Conservation (phyloP, 2,113 vertebrate genomes). For the Eudorcas thomsonii region DNA sequence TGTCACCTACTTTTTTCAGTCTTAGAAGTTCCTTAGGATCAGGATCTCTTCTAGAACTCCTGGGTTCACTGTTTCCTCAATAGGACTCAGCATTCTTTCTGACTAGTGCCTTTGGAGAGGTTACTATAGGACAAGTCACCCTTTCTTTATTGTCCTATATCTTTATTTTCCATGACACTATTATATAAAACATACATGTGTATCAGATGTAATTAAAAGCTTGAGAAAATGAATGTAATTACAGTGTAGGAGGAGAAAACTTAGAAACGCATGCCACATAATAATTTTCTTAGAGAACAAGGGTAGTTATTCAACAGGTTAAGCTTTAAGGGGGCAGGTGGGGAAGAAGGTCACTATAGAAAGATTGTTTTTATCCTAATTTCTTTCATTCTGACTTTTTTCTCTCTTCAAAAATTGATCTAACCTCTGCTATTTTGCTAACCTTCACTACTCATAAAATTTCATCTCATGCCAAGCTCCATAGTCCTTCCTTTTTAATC, state of each 20-base stretch:
- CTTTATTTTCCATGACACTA: neutral
- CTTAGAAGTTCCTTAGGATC: neutral
- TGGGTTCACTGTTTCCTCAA: neutral
- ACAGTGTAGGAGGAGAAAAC: neutral
- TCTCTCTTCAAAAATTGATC: neutral
- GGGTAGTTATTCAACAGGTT: neutral
- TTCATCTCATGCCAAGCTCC: neutral
- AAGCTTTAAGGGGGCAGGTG: neutral
- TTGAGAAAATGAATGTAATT: constrained; percentile 9
- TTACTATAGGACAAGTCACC: neutral
- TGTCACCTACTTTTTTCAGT: neutral
- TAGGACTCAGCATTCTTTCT: neutral
- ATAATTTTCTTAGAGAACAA: constrained; percentile 7
- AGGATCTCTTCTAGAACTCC: neutral
- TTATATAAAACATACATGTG: neutral
- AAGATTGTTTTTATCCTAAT: neutral
- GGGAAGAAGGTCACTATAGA: neutral
- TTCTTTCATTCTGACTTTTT: neutral
- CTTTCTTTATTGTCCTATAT: neutral
- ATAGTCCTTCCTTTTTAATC: neutral
- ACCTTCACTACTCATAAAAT: neutral
- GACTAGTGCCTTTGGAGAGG: neutral
- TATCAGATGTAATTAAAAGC: neutral
- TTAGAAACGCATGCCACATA: neutral
- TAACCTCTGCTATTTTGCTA: neutral